Percentiles rank a stretch among this genome's conserved stretches.
phyloP scores from a whole-genome alignment of 2,113 vertebrate species.

The Mobula birostris region DNA sequence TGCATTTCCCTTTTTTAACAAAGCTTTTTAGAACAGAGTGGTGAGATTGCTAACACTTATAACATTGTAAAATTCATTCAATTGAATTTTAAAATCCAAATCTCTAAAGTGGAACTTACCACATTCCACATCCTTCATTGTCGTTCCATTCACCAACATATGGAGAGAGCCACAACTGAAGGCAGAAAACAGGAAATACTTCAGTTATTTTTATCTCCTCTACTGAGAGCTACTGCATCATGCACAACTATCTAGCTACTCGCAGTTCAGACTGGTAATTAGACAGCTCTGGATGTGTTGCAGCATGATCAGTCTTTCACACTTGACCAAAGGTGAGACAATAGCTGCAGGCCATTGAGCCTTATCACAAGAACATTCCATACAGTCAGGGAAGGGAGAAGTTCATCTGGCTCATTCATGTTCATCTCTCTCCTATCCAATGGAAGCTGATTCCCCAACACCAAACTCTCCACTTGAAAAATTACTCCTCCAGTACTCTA shows the following conservation, averaged over 20 bases:
- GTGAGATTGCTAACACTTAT: too few relatives aligned
- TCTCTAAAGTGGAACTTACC: neutral
- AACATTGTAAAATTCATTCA: too few relatives aligned
- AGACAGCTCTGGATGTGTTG: neutral
- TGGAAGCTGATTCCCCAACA: neutral
- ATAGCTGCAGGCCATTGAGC: neutral
- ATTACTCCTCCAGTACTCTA: neutral
- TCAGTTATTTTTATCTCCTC: neutral
- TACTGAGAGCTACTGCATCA: neutral
- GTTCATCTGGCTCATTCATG: neutral
- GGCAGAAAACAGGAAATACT: neutral
- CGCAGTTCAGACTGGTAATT: neutral
- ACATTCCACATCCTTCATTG: slow-evolving; percentile 16
- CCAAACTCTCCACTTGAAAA: neutral
- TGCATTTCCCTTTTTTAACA: too few relatives aligned
- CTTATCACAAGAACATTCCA: neutral
- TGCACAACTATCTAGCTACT: neutral
- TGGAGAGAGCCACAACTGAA: neutral
- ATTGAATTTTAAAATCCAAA: neutral
- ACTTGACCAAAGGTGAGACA: neutral
- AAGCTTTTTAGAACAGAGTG: too few relatives aligned
- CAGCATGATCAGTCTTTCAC: neutral
- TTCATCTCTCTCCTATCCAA: neutral
- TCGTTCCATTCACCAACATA: neutral
- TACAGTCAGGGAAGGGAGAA: neutral